Evolutionary conservation across 2,113 vertebrate genomes (phyloP).

Genomic region (Heliornis fulica): DNA sequence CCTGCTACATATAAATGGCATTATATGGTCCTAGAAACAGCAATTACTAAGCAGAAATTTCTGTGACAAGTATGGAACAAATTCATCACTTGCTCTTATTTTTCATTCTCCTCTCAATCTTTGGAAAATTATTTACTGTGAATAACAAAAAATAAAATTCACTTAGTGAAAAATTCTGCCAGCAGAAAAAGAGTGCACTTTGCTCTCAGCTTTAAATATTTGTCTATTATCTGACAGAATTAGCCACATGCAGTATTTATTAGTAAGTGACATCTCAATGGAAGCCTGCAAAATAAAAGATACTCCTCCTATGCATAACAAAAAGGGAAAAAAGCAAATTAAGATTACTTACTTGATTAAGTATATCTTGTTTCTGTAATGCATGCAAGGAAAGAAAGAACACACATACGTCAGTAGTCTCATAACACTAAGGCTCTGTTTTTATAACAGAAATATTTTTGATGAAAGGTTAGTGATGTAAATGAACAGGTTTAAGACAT

Average conservation of each 20-base stretch:
- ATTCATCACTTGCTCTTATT: not conserved
- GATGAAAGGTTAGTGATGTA: slow-evolving; percentile 24
- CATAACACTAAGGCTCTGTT: not conserved
- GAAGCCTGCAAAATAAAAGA: slow-evolving; percentile 20
- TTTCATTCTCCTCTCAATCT: not conserved
- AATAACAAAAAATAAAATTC: slow-evolving; percentile 5
- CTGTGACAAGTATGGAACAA: not conserved
- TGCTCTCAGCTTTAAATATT: not conserved
- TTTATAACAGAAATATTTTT: slow-evolving; percentile 15
- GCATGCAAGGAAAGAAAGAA: slow-evolving; percentile 75
- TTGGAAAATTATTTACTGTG: not conserved
- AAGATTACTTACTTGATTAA: slow-evolving; percentile 88
- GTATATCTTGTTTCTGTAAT: slow-evolving; percentile 91
- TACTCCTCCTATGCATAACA: not conserved
- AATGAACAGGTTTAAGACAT: not conserved
- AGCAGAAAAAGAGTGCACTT: not conserved
- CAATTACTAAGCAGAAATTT: not conserved
- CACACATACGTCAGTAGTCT: slow-evolving; percentile 59
- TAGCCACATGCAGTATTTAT: not conserved
- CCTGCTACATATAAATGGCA: not conserved
- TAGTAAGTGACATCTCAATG: not conserved
- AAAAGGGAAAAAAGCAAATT: slow-evolving; percentile 39
- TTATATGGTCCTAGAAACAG: not conserved
- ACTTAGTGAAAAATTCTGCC: not conserved
- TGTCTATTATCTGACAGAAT: not conserved